Evolutionary conservation across 2,797 vertebrate genomes (phyloP), one percentile per base, ranked within the genome.

Genomic region (Enoplosus armatus): DNA sequence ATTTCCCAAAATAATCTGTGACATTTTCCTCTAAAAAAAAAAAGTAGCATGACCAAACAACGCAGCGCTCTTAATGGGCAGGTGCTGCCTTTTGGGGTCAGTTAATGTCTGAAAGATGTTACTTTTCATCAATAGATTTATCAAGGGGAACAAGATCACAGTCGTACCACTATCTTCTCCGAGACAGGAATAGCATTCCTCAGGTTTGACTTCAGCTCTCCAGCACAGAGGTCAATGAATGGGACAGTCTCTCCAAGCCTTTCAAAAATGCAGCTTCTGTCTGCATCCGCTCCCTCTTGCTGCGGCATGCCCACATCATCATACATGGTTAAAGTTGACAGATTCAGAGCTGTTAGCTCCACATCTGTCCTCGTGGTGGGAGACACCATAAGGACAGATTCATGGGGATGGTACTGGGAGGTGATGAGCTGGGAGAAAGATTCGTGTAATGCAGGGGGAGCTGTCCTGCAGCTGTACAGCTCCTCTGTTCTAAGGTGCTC

Each of bases 401-500:
- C 82, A 16, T 77, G 80, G 0, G 74, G 56, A 8, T 69, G 79
- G 45, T 76, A 75, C 20, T 90, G 85, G 4, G 90, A 91, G 41
- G 83, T 64, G 68, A 69, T 39, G 6, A 96, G 85, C 3, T 85
- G 90, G 63, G 85, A 87, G 85, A 94, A 90, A 3, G 93, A 94
- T 0, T 89, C 69, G 0, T 87, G 68, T 0, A 56, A 48, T 15
- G 55, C 12, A 1, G 58, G 8, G 35, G 47, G 35, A 2, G 53
- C 27, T 0, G 11, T 2, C 0, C 1, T 8, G 41, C 47, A 10
- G 65, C 18, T 2, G 22, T 31, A 53, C 1, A 16, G 55, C 35
- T 89, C 56, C 75, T 92, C 88, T 16, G 70, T 27, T 61, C 2
- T 80, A 15, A 95, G 60, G 8, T 51, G 77, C 81, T 95, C 95